phyloP scores from a whole-genome alignment of 1,140 invertebrate species.

The Musca domestica region DNA sequence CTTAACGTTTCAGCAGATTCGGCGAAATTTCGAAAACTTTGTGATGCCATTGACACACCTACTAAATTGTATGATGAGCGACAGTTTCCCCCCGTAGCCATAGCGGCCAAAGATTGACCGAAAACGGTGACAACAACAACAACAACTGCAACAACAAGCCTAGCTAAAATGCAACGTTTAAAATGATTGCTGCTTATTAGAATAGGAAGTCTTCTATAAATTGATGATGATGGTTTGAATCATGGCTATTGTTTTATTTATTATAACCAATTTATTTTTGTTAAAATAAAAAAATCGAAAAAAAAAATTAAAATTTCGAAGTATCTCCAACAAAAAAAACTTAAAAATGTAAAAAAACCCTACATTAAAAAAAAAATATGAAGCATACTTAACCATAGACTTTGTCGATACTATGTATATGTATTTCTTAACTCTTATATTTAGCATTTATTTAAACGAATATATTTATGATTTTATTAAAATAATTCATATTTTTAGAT shows the following conservation, averaged over 20 bases:
- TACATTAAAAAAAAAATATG: neutral
- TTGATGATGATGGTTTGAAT: no score
- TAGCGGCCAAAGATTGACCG: constrained; percentile 50
- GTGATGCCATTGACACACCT: constrained; percentile 51
- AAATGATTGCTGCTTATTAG: no score
- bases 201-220: no score
- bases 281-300: no score
- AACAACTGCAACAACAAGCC: neutral
- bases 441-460: constrained; percentile 2
- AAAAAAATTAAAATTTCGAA: neutral
- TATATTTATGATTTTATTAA: neutral
- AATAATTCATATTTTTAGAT: neutral
- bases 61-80: constrained; percentile 50
- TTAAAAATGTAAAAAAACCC: neutral
- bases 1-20: constrained; percentile 38
- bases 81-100: constrained; percentile 52
- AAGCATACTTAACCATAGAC: neutral
- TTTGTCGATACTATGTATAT: no score
- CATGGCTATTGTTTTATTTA: no score
- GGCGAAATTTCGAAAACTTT: constrained; percentile 49
- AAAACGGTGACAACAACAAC: neutral
- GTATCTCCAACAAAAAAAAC: neutral
- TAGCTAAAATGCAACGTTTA: constrained; percentile 8
- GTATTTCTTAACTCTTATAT: no score
- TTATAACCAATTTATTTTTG: no score